Evolutionary conservation across 2,113 vertebrate genomes (phyloP), one percentile per base, ranked within the genome.

Genomic region (Ginglymostoma cirratum): DNA sequence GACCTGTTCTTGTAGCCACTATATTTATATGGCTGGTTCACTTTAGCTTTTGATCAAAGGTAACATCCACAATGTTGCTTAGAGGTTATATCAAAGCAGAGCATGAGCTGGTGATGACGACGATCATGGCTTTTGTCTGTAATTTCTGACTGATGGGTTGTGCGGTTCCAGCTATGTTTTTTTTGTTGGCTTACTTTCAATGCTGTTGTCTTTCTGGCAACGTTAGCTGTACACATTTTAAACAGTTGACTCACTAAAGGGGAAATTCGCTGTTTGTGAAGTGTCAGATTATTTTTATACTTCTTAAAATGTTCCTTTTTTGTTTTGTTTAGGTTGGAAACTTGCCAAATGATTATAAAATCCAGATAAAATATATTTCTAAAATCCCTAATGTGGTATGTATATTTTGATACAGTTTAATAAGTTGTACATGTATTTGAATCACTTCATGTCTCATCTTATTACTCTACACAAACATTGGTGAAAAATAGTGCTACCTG

Each of bases 351-450:
- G 94, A 95, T 95, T 95, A 95, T 52, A 72, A 70, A 95, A 95
- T 95, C 42, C 66, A 95, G 67, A 95, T 95, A 70, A 95, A 70
- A 34, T 95, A 72, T 72, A 72, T 95, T 95, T 72, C 94, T 72
- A 95, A 95, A 72, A 10, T 95, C 42, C 42, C 94, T 48, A 95
- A 95, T 95, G 94, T 72, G 94, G 94, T 95, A 95, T 72, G 94
- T 95, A 95, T 55, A 95, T 61, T n/a, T 27, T 15, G 45, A 27
- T 93, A 66, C 34, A 42, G 45, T 27, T 95, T 76, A 95, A 70
- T 27, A 70, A 65, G 30, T 67, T 93, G 34, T 24, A 34, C 38
- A 3, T 65, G 21, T 27, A 42, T 17, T n/a, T 76, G 52, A 48
- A 30, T 30, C 38, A 4, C 7, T 12, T 61, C 55, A 61, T 61